phyloP scores from a whole-genome alignment of 2,888 invertebrate genomes.

The Smittia sp. region DNA sequence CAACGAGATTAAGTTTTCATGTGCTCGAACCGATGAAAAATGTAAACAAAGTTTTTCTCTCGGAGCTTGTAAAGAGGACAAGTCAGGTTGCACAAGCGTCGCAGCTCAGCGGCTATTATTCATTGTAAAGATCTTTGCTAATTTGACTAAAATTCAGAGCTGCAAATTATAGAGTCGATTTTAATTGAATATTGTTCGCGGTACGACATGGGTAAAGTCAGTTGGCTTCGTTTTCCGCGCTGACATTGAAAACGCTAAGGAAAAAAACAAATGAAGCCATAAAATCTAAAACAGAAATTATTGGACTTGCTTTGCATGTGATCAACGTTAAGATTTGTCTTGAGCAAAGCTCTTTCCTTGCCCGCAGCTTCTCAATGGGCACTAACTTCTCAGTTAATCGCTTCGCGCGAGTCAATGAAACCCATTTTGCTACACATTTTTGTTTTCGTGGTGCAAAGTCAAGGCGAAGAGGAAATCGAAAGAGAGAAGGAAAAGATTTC shows the following conservation, averaged over 20 bases:
- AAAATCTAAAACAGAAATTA: not conserved
- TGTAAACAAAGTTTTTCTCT: not conserved
- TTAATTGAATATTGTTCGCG: slow-evolving; percentile 27
- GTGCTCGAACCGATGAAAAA: not conserved
- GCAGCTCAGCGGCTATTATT: not conserved
- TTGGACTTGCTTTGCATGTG: not conserved
- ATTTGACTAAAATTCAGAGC: slow-evolving; percentile 8
- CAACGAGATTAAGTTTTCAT: not conserved
- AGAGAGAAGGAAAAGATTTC: slow-evolving; percentile 1
- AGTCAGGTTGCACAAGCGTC: not conserved
- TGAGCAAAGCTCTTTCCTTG: not conserved
- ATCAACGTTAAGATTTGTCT: not conserved
- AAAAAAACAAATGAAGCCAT: not conserved
- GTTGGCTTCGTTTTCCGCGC: not conserved
- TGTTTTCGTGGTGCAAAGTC: slow-evolving; percentile 6
- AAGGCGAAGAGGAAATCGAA: slow-evolving; percentile 13
- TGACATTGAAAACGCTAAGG: slow-evolving; percentile 18
- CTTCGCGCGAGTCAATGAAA: slow-evolving; percentile 4
- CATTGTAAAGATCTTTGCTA: slow-evolving; percentile 11
- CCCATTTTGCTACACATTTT: not conserved
- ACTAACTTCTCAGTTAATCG: not conserved
- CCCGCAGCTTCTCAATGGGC: not conserved
- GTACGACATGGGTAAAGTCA: too few relatives aligned
- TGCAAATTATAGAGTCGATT: slow-evolving; percentile 14
- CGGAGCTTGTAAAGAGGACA: not conserved